These are phyloP conservation scores for Sphenopsis melanotis DNA, from an alignment of 2,797 vertebrate species.

Conservation along the genomic window DNA sequence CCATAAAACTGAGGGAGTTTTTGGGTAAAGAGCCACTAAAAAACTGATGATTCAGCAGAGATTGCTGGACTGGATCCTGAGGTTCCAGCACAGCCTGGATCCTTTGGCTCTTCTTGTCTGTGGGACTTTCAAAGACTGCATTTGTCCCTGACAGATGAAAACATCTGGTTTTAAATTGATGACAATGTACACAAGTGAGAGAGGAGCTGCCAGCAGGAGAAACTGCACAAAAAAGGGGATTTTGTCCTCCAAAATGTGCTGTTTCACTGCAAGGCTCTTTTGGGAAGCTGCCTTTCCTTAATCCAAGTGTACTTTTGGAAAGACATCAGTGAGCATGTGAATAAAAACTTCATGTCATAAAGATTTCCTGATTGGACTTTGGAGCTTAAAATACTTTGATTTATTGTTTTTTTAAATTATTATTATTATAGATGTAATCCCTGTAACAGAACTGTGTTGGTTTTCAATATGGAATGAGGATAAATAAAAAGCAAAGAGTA, in stretches of 20 bases:
- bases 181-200: background rate
- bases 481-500: background rate
- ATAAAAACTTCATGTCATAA: background rate
- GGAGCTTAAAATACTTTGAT: background rate
- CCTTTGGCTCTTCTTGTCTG: background rate
- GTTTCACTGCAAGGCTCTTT: background rate
- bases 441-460: background rate
- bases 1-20: background rate
- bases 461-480: background rate
- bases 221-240: background rate
- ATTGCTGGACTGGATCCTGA: background rate
- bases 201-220: conserved; percentile 1
- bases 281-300: background rate
- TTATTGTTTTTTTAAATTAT: background rate
- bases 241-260: background rate
- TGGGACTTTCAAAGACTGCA: background rate
- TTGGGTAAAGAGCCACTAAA: background rate
- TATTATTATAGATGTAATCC: background rate
- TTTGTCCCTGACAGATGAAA: conserved; percentile 20
- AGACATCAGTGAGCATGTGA: background rate
- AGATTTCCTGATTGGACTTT: background rate
- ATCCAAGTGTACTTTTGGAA: background rate
- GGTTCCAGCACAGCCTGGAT: background rate
- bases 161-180: conserved; percentile 46
- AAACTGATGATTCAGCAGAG: background rate